A percentile compares a stretch with the other conserved stretches of the same genome.
phyloP scores from a whole-genome alignment of 2,113 vertebrate species.

The Bombycilla garrulus region DNA sequence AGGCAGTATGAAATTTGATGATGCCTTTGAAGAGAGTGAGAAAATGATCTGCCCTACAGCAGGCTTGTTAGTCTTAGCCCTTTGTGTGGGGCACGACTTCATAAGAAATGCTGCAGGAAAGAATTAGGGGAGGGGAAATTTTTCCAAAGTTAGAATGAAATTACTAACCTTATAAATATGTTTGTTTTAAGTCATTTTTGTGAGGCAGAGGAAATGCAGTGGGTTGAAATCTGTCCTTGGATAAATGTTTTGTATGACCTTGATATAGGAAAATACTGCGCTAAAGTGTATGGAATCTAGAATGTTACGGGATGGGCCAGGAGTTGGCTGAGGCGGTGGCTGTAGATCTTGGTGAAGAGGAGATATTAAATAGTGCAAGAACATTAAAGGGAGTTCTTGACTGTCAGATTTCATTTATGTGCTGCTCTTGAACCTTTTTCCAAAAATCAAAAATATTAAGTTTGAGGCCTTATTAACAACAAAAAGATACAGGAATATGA shows the following conservation, averaged over 20 bases:
- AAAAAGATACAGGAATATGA: not conserved
- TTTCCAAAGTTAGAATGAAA: not conserved
- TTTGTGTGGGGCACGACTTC: not conserved
- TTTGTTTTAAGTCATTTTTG: not conserved
- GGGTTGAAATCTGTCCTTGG: not conserved
- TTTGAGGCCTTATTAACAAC: not conserved
- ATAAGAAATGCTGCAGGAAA: not conserved
- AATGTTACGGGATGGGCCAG: not conserved
- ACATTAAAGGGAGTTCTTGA: not conserved
- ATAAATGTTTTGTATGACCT: conserved; percentile 3
- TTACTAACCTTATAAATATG: not conserved
- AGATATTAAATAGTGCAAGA: not conserved
- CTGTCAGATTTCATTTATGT: not conserved
- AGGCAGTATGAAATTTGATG: conserved; percentile 3
- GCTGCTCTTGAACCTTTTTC: not conserved
- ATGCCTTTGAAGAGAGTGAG: not conserved
- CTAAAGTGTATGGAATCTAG: not conserved
- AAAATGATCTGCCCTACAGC: not conserved
- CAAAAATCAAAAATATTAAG: not conserved
- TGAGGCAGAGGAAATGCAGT: not conserved
- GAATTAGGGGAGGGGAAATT: not conserved
- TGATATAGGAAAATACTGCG: not conserved
- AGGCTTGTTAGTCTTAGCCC: not conserved
- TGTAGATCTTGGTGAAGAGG: not conserved
- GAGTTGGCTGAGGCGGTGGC: not conserved